Evolutionary conservation across 2,888 invertebrate genomes (phyloP), one percentile per base, ranked within the genome.

Genomic region (Pollenia griseotomentosa): DNA sequence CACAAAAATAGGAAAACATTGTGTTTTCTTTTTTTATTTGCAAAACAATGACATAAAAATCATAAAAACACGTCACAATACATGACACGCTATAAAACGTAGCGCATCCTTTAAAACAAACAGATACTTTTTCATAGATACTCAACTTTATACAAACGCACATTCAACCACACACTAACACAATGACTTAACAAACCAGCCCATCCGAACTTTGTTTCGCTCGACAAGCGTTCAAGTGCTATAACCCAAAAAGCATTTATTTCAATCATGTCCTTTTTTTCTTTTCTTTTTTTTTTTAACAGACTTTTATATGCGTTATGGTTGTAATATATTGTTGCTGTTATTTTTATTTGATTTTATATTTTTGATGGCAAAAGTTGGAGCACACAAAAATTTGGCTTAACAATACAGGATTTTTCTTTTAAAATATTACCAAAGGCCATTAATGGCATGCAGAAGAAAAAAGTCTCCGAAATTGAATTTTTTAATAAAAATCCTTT

Each of bases 51-150:
- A 74, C 79, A 85, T 74, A 74, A 85, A 80, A 80, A 75, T 80
- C 84, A 85, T 75, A 85, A 85, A 85, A 83, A 84, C 79, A 68
- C 74, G 68, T 79, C 74, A 85, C 79, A 85, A 79, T 85, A 75
- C 74, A 85, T 85, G 79, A 80, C 79, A 85, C 79, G 74, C 84
- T 55, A 85, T 85, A 85, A 85, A 85, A 85, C 46, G 84, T 74
- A 85, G 80, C 84, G 84, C 84, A 85, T 85, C 80, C 79, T 83
- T 51, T 83, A 83, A 74, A 81, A 63, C 83, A 77, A 77, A 48
- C 74, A 73, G 12, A 74, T 46, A 51, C 11, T 66, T 48, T 57
- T 10, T 14, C 9, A 59, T 57, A 66, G 57, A 65, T 59, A 66
- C 19, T 12, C n/a, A 61, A 61, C 40, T 40, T 14, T 59, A 33